Percentiles rank a stretch among this genome's conserved stretches.
Evolutionary conservation across 1,140 invertebrate species (phyloP).

Genomic region (Ceratitis capitata): DNA sequence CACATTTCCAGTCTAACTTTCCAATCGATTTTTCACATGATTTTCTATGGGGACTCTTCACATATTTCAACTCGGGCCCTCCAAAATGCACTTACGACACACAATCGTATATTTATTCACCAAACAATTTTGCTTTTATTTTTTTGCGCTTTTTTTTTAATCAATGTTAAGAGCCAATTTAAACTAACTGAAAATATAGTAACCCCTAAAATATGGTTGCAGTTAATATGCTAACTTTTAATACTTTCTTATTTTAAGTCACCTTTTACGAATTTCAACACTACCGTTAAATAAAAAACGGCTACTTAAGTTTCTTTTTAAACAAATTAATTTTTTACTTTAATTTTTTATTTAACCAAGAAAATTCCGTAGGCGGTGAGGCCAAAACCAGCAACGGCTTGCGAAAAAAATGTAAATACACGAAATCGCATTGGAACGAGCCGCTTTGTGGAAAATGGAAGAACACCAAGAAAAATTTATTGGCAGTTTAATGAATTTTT

Average conservation of each 20-base stretch:
- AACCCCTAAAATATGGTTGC: too few species aligned
- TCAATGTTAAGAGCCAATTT: not conserved
- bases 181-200: not conserved
- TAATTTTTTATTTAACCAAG: constrained; percentile 26
- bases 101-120: constrained; percentile 3
- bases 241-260: not conserved
- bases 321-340: not conserved
- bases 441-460: constrained; percentile 38
- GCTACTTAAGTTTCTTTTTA: not conserved
- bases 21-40: constrained; percentile 66
- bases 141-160: not conserved
- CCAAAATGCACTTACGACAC: constrained; percentile 34
- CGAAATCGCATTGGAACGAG: constrained; percentile 35
- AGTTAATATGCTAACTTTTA: not conserved
- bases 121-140: not conserved
- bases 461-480: constrained; percentile 19
- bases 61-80: constrained; percentile 14
- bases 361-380: constrained; percentile 34
- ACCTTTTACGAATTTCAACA: not conserved
- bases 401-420: constrained; percentile 40
- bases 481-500: not conserved
- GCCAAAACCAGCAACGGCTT: constrained; percentile 37
- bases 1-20: constrained; percentile 44
- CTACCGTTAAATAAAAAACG: not conserved
- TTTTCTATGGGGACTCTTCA: constrained; percentile 43